phyloP scores from a whole-genome alignment of 2,888 invertebrate species.

The Clivina fossor region DNA sequence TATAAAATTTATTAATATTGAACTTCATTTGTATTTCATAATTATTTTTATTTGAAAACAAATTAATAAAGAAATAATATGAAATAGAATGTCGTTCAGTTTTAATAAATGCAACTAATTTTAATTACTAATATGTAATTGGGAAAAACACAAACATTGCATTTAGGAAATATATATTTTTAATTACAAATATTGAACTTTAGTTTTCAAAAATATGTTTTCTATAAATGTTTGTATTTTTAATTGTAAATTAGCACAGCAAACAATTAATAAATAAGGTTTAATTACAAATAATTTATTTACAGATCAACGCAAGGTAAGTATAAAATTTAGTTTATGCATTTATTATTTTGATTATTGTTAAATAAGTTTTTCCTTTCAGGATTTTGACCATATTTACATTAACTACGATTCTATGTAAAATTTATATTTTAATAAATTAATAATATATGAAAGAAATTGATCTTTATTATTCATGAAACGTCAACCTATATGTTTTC shows the following conservation, averaged over 20 bases:
- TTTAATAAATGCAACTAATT: no score
- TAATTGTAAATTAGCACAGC: slow-evolving; percentile 28
- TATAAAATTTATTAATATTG: no score
- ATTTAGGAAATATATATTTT: no score
- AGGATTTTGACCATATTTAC: slow-evolving; percentile 9
- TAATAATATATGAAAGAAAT: not conserved
- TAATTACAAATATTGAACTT: no score
- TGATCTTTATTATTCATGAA: not conserved
- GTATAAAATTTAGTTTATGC: slow-evolving; percentile 15
- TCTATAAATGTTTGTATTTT: no score
- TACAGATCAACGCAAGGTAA: slow-evolving; percentile 25
- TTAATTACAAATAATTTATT: slow-evolving; percentile 20
- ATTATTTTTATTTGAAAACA: no score
- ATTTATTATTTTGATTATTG: slow-evolving; percentile 11
- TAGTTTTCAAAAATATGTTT: no score
- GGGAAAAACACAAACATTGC: no score
- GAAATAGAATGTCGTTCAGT: no score
- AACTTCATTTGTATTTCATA: no score
- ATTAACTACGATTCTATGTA: not conserved
- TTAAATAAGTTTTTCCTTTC: slow-evolving; percentile 14
- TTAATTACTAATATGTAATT: no score
- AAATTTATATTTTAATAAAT: slow-evolving; percentile 4
- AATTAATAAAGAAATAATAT: no score
- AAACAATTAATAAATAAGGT: slow-evolving; percentile 14
- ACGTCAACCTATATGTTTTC: not conserved